Percentiles rank a stretch among this genome's conserved stretches.
phyloP scores from a whole-genome alignment of 2,888 invertebrate genomes.

The Phoronis australis region DNA sequence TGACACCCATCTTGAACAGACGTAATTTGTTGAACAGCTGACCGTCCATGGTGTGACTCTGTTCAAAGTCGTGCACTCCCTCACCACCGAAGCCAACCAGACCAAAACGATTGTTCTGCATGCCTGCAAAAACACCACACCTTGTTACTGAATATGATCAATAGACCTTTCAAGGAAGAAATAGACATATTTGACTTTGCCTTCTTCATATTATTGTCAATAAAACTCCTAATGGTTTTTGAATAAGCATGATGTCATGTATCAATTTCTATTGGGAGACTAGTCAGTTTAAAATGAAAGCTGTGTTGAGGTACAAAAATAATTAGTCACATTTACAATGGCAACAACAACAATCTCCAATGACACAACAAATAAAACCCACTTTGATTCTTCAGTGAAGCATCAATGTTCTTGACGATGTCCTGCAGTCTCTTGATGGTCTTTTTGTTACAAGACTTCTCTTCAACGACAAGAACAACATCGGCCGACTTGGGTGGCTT shows the following conservation, averaged over 20 bases:
- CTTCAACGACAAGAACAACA: conserved; percentile 74
- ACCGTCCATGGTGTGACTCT: conserved; percentile 61
- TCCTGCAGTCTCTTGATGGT: conserved; percentile 52
- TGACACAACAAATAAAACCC: conserved; percentile 2
- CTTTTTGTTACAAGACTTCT: conserved; percentile 74
- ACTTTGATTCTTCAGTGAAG: conserved; percentile 29
- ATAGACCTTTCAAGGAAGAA: not conserved
- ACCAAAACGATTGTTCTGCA: conserved; percentile 64
- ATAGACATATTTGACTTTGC: not conserved
- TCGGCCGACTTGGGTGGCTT: conserved; percentile 69
- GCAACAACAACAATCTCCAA: too few species aligned
- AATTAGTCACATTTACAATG: too few species aligned
- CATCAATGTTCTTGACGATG: conserved; percentile 35
- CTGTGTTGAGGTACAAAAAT: too few species aligned
- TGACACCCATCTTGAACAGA: conserved; percentile 31
- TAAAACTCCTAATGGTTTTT: too few species aligned
- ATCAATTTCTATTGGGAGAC: not conserved
- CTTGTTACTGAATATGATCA: not conserved
- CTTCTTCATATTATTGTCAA: not conserved
- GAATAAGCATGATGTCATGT: too few species aligned
- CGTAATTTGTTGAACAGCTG: conserved; percentile 26
- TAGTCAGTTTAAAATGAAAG: too few species aligned
- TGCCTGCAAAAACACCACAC: conserved; percentile 25
- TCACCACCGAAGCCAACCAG: conserved; percentile 68
- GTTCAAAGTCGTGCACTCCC: conserved; percentile 61